Conservation (phyloP, 2,113 vertebrate species). For the Sula dactylatra region DNA sequence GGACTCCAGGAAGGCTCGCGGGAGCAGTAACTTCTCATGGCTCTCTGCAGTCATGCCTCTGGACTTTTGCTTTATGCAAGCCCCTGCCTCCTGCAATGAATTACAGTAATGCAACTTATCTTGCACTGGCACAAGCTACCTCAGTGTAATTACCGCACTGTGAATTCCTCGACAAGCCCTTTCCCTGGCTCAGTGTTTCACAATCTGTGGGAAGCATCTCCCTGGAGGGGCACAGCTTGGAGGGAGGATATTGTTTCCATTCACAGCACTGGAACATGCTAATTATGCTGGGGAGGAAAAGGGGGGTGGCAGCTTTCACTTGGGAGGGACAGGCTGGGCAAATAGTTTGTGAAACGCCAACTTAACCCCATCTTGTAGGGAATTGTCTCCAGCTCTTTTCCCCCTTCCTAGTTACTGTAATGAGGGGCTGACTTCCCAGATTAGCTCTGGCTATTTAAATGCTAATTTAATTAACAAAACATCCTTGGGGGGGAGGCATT, state of each 20-base stretch:
- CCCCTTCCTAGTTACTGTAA: conserved; percentile 58
- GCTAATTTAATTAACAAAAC: conserved; percentile 68
- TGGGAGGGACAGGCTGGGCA: conserved; percentile 42
- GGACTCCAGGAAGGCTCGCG: background rate
- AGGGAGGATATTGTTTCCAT: conserved; percentile 67
- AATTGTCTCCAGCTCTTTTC: conserved; percentile 40
- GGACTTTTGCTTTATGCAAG: background rate
- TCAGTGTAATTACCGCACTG: background rate
- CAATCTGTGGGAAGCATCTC: conserved; percentile 62
- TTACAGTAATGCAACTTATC: background rate
- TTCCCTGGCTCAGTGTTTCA: conserved; percentile 19
- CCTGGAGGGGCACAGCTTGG: conserved; percentile 48
- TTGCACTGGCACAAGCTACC: background rate
- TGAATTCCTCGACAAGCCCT: conserved; percentile 36
- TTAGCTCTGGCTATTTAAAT: conserved; percentile 60
- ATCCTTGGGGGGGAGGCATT: background rate
- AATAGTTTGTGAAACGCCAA: conserved; percentile 43
- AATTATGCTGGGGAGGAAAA: conserved; percentile 26
- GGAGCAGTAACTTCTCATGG: background rate
- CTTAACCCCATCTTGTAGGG: conserved; percentile 61
- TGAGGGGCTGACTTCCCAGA: conserved; percentile 63
- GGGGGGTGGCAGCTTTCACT: conserved; percentile 25
- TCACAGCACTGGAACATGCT: conserved; percentile 38
- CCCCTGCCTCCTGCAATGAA: background rate
- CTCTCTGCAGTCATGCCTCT: background rate